These are phyloP conservation scores for Lapara coniferarum DNA, from an alignment of 2,888 invertebrate genomes.

Conservation along the genomic window DNA sequence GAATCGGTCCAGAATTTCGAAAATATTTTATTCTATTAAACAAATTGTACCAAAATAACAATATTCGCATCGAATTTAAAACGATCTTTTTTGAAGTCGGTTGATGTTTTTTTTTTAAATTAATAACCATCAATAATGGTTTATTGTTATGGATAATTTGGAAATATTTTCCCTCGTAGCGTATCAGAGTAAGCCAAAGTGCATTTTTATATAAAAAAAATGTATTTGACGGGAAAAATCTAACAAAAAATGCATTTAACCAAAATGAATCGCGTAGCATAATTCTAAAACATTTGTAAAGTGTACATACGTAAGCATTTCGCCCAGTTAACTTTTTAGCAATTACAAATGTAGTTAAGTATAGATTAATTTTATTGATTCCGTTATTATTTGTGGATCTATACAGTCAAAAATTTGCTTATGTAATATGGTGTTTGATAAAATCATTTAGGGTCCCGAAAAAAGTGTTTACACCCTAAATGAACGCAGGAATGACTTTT, in stretches of 20 bases:
- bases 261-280: conserved; percentile 72
- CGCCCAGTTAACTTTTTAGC: conserved; percentile 31
- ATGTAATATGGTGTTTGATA: too few relatives aligned
- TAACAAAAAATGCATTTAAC: conserved; percentile 47
- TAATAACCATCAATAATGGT: conserved; percentile 20
- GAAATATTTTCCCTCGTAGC: conserved; percentile 6
- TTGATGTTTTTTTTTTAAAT: background rate
- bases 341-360: conserved; percentile 38
- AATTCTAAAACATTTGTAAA: conserved; percentile 79
- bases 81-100: background rate
- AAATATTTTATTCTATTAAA: background rate
- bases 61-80: conserved; percentile 4
- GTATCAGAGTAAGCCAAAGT: conserved; percentile 18
- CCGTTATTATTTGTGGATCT: background rate
- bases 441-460: too few relatives aligned
- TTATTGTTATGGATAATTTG: conserved; percentile 26
- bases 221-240: conserved; percentile 29
- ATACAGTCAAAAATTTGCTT: background rate
- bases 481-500: too few relatives aligned
- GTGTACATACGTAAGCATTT: conserved; percentile 61
- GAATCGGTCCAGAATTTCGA: background rate
- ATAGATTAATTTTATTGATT: conserved; percentile 21
- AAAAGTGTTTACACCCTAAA: too few relatives aligned
- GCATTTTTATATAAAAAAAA: conserved; percentile 15
- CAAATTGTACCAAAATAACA: background rate